phyloP scores from a whole-genome alignment of 2,888 invertebrate genomes.

The Meandrusa payeni region DNA sequence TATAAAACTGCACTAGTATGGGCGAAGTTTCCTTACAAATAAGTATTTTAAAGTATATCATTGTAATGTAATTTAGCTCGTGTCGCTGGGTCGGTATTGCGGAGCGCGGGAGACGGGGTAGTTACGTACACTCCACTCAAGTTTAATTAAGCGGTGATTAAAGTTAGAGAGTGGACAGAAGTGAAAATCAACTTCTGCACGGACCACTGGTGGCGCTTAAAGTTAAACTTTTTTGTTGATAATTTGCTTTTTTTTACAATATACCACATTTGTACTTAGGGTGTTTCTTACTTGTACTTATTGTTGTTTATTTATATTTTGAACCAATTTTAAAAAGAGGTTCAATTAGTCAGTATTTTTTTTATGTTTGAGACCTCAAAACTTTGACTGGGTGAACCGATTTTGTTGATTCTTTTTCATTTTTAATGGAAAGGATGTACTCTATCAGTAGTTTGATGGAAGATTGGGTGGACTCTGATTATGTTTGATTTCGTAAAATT shows the following conservation, averaged over 20 bases:
- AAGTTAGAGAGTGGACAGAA: slow-evolving; percentile 47
- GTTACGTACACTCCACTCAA: slow-evolving; percentile 50
- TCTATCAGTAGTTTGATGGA: too few relatives aligned
- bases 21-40: slow-evolving; percentile 7
- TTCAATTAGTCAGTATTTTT: too few relatives aligned
- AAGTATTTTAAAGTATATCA: slow-evolving; percentile 19
- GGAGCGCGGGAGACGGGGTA: slow-evolving; percentile 25
- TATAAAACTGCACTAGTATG: background rate
- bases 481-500: too few relatives aligned
- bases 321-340: too few relatives aligned
- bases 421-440: too few relatives aligned
- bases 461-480: too few relatives aligned
- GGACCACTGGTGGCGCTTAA: slow-evolving; percentile 37
- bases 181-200: slow-evolving; percentile 21
- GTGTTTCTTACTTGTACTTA: too few relatives aligned
- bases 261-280: too few relatives aligned
- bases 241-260: slow-evolving; percentile 18
- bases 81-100: slow-evolving; percentile 11
- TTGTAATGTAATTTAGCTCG: slow-evolving; percentile 26
- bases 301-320: too few relatives aligned
- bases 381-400: too few relatives aligned
- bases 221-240: slow-evolving; percentile 30
- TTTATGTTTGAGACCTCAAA: too few relatives aligned
- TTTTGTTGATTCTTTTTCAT: too few relatives aligned
- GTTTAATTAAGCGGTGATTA: slow-evolving; percentile 66